Evolutionary conservation across 2,797 vertebrate species (phyloP), one percentile per base, ranked within the genome.

Genomic region (Lerista edwardsae): DNA sequence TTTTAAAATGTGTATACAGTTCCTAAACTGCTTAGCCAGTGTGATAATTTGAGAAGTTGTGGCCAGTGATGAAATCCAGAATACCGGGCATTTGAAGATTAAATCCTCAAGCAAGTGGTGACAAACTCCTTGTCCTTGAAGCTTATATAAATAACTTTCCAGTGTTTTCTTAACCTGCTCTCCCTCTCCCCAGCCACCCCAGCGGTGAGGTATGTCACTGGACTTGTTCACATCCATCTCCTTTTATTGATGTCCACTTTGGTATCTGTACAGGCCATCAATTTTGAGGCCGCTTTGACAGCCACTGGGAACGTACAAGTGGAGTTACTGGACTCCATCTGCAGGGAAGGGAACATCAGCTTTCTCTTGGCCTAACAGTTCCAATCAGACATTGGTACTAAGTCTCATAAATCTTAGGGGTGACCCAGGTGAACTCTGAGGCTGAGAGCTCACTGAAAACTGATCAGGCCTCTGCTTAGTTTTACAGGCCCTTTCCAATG

Each of bases 121-220:
- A 97, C 96, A 97, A 97, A 97, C 95, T 93, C 93, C 94, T 96
- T 96, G 97, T 95, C 97, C 97, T 97, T 97, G 96, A 96, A 95
- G 95, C 93, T 96, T 97, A 95, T 95, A 97, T 98, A 98, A 98
- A 98, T 97, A 98, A 98, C 97, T 97, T 97, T 95, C 94, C 90
- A 93, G 89, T 98, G 97, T 98, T 98, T 97, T 98, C 97, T 95
- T 98, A 98, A 98, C 97, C 97, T 97, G 97, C 96, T 96, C 93
- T 95, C 95, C 94, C 88, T 89, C 90, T 92, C 91, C 95, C 95
- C 90, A 91, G 95, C 91, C 91, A 89, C 89, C 90, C 91, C 91
- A 95, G 94, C 93, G 93, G 91, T 31, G 57, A 95, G 94, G 91
- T 95, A 92, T 96, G 96, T 96, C 96, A 96, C 95, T 96, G 93